Evolutionary conservation across 2,888 invertebrate genomes (phyloP), one percentile per base, ranked within the genome.

Genomic region (Ptilodon capucinus): DNA sequence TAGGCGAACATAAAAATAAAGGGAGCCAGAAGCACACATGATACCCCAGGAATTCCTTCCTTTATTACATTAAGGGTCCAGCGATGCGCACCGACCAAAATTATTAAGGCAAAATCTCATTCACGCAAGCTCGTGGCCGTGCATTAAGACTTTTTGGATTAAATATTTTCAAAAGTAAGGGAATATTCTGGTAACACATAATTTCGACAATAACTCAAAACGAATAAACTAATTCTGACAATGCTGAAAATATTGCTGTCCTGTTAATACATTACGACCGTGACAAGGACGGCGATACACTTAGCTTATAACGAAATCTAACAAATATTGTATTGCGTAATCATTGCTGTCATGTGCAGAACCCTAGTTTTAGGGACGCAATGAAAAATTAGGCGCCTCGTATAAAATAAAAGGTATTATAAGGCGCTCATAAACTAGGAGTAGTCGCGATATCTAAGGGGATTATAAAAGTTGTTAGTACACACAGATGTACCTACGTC

Each of bases 41-140:
- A 47, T 47, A 54, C 58, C 32, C 44, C 40, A 47, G 51, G 60
- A 57, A 68, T 64, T 49, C 42, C 28, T 43, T 19, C 47, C 44
- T 50, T 60, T 59, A 59, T 60, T 60, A 55, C 51, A 28, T 34
- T 28, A 17, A 49, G 48, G 46, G 32, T 45, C 5, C 46, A 25
- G 39, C 18, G 19, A 14, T 9, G 39, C 5, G 14, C 19, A 11
- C 21, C 42, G 44, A 43, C 40, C 44, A 61, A 49, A 44, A 47
- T 48, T 39, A 44, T 42, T 32, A 39, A 44, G 19, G 19, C 14
- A 4, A 23, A n/a, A n/a, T n/a, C n/a, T n/a, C n/a, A n/a, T n/a
- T n/a, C n/a, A n/a, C n/a, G n/a, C n/a, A n/a, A n/a, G n/a, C n/a
- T n/a, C n/a, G n/a, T n/a, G n/a, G n/a, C n/a, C n/a, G n/a, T n/a